A percentile compares a stretch with the other conserved stretches of the same genome.
Conservation (phyloP, 2,888 invertebrate species). For the Callimorpha dominula region DNA sequence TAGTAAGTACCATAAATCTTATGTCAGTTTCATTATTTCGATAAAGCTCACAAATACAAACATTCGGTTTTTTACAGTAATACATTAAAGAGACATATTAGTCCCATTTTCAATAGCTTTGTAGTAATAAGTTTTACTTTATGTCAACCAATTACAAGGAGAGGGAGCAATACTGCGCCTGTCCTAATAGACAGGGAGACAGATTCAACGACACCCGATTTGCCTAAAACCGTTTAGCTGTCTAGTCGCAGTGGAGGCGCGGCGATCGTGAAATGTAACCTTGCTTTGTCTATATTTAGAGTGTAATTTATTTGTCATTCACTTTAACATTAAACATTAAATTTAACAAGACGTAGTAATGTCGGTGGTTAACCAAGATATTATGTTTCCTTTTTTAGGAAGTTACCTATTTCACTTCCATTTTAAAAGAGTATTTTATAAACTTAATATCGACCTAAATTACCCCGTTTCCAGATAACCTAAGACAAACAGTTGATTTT, state of each 20-base stretch:
- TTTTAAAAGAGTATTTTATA: no score
- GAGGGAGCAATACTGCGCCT: slow-evolving; percentile 12
- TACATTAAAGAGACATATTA: not conserved
- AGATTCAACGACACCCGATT: slow-evolving; percentile 18
- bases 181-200: slow-evolving; percentile 8
- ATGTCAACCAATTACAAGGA: slow-evolving; percentile 8
- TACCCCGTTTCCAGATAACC: no score
- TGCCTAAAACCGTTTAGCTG: slow-evolving; percentile 15
- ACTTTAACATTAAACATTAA: no score
- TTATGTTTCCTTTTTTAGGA: no score
- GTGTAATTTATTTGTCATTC: no score
- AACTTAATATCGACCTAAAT: no score
- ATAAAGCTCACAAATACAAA: not conserved
- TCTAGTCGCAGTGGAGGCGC: slow-evolving; percentile 9
- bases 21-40: not conserved
- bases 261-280: slow-evolving; percentile 12
- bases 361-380: not conserved
- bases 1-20: no score
- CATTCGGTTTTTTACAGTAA: not conserved
- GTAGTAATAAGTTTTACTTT: slow-evolving; percentile 10
- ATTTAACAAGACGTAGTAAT: not conserved
- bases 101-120: not conserved
- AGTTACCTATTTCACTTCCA: no score
- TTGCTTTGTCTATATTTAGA: not conserved
- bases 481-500: no score